Evolutionary conservation across 2,113 vertebrate genomes (phyloP).

Genomic region (Crocuta crocuta): DNA sequence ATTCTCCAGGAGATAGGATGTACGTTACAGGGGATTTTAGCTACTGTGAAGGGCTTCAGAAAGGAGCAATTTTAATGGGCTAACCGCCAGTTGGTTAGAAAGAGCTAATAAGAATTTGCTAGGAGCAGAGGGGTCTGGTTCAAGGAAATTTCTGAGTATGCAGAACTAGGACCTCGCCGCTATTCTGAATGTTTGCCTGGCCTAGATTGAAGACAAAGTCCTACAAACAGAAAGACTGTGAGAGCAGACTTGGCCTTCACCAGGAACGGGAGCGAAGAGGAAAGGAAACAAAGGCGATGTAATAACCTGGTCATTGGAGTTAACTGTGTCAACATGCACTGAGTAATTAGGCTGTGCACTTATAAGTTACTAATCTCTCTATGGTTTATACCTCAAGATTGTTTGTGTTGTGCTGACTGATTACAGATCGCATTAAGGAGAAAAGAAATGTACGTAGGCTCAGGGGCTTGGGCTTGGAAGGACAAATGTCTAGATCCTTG

Average conservation of each 20-base stretch:
- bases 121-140: neutral
- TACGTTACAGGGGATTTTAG: neutral
- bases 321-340: too few relatives aligned
- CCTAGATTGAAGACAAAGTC: neutral
- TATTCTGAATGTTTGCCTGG: neutral
- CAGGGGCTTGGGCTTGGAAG: neutral
- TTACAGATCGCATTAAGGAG: neutral
- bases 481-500: neutral
- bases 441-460: neutral
- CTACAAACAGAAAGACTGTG: neutral
- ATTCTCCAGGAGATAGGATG: neutral
- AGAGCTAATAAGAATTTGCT: neutral
- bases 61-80: neutral
- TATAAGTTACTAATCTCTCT: neutral
- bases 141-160: neutral
- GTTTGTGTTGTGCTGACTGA: neutral
- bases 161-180: neutral
- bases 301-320: neutral
- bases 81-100: neutral
- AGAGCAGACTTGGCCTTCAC: neutral
- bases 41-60: neutral
- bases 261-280: neutral
- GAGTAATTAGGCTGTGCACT: neutral
- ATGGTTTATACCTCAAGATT: neutral
- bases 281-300: neutral